phyloP scores from a whole-genome alignment of 2,113 vertebrate species.

The Hemichromis elongatus region DNA sequence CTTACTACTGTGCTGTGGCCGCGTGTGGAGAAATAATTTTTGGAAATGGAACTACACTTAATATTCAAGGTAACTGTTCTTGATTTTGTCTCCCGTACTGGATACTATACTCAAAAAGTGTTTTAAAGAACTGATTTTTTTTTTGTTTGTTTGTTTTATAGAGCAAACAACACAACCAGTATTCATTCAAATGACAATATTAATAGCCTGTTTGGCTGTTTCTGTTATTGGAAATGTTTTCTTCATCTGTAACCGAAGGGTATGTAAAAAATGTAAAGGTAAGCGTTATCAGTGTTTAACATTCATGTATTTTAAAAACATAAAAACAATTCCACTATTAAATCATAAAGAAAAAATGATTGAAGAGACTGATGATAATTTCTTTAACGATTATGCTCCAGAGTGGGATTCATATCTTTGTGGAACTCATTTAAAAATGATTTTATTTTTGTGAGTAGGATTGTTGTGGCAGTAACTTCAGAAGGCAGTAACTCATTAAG shows the following conservation, averaged over 20 bases:
- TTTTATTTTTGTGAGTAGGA: too few relatives aligned
- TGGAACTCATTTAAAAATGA: background rate
- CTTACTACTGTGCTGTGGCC: slow-evolving; percentile 33
- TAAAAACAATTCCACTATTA: background rate
- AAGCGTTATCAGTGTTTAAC: accelerated
- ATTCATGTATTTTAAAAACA: background rate
- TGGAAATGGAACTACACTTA: background rate
- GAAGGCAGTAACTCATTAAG: background rate
- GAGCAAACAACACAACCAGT: background rate
- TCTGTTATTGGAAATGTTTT: background rate
- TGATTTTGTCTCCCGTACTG: background rate
- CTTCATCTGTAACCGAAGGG: background rate
- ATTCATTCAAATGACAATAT: background rate
- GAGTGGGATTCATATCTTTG: background rate
- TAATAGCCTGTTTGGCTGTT: background rate
- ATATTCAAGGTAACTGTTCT: background rate
- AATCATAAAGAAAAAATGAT: background rate
- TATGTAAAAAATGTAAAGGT: background rate
- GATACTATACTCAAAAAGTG: background rate
- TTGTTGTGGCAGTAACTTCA: background rate
- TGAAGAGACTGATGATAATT: accelerated
- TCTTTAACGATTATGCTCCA: background rate
- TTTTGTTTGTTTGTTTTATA: background rate
- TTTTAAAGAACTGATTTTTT: background rate
- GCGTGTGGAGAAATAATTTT: slow-evolving; percentile 6